Conservation (phyloP, 1,140 invertebrate species). For the Dreissena polymorpha region DNA sequence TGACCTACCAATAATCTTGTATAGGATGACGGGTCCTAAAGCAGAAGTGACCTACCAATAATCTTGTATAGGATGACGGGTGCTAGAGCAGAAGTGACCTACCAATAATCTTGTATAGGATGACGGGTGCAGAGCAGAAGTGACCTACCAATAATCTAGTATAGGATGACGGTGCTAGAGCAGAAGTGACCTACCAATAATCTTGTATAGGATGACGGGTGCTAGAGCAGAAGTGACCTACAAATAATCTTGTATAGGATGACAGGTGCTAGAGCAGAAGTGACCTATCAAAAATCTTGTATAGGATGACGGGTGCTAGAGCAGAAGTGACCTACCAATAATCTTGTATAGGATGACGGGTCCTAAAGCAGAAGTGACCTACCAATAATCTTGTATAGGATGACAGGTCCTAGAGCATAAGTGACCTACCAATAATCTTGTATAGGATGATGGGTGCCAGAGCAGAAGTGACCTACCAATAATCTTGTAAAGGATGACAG, state of each 20-base stretch:
- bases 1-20: constrained; percentile 73
- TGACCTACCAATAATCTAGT: constrained; percentile 73
- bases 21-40: constrained; percentile 66
- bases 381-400: constrained; percentile 73
- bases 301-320: constrained; percentile 67
- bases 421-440: constrained; percentile 72
- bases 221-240: no score
- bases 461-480: constrained; percentile 68
- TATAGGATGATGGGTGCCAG: constrained; percentile 69
- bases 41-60: no score
- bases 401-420: constrained; percentile 63
- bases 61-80: constrained; percentile 70
- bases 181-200: no score
- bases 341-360: constrained; percentile 70
- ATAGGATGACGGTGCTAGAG: constrained; percentile 68
- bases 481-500: constrained; percentile 69
- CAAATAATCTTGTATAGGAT: constrained; percentile 72
- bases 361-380: no score
- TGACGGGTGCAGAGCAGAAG: constrained; percentile 65
- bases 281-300: constrained; percentile 73
- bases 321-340: no score
- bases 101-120: constrained; percentile 73
- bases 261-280: constrained; percentile 61
- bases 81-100: no score
- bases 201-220: constrained; percentile 68